Base-by-base conservation (phyloP, 2,888 invertebrate genomes). In the Drosophila paracracens region DNA sequence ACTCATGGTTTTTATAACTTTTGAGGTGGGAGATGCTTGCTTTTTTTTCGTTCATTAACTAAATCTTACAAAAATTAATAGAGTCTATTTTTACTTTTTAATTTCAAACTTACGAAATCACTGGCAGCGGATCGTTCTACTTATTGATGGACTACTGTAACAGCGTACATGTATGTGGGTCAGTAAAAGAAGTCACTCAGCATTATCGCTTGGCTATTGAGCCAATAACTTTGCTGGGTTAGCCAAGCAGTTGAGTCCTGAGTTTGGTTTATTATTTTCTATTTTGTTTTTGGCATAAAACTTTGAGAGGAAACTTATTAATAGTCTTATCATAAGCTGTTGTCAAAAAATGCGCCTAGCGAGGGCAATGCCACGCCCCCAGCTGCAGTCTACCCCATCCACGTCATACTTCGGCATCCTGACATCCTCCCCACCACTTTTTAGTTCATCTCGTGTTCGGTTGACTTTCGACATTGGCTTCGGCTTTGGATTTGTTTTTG, bases 301-400 rank as follows among this genome's bases (percentile, higher is more conserved):
- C 36, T 61, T 52, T 8, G n/a, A 27, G 52, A 2, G 11, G n/a
- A 46, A 64, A 62, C 66, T 67, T 79, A 74, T 74, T 79, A 74
- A 77, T 61, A 64, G 60, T 66, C 59, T 58, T 58, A 54, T 70
- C 67, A 70, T 74, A 61, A 54, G 74, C 66, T 54, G 60, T 54
- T 56, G 70, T 74, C 61, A 79, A 70, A 58, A n/a, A 66, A 36
- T 48, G 36, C 35, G 51, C 36, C 29, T n/a, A 10, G 48, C 21
- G 8, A 3, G 10, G 35, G 35, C 33, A 25, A 50, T 29, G 21
- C 35, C 52, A 13, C 33, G 3, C 25, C 35, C 18, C 18, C 6
- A 8, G 13, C 35, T 43, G 66, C 21, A 36, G 10, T 48, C 3
- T 13, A 59, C 29, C 10, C 16, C 35, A 13, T 25, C 8, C 16